Conservation (phyloP, 2,888 invertebrate genomes). For the Halictus ligatus region DNA sequence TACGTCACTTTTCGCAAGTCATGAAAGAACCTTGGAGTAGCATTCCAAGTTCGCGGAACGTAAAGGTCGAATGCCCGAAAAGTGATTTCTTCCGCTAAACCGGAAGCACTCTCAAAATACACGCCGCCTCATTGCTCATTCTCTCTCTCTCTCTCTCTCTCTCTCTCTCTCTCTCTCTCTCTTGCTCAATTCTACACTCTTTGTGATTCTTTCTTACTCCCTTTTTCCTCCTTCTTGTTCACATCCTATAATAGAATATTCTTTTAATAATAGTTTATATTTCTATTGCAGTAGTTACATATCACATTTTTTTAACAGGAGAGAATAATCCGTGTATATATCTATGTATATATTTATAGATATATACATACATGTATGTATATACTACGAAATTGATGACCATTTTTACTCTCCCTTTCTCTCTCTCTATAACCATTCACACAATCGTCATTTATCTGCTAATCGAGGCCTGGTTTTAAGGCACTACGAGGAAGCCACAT, state of each 20-base stretch:
- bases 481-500: conserved; percentile 50
- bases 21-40: background rate
- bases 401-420: conserved; percentile 44
- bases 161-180: background rate
- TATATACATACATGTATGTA: conserved; percentile 21
- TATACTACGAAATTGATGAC: conserved; percentile 57
- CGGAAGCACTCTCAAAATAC: conserved; percentile 43
- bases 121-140: conserved; percentile 48
- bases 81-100: conserved; percentile 20
- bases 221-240: conserved; percentile 3
- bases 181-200: background rate
- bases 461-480: conserved; percentile 45
- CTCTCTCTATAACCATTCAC: background rate
- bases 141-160: background rate
- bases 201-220: conserved; percentile 36
- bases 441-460: conserved; percentile 8
- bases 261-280: conserved; percentile 75
- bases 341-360: background rate
- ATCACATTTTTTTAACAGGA: conserved; percentile 78
- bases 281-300: conserved; percentile 82
- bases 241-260: conserved; percentile 66
- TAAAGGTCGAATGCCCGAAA: conserved; percentile 22
- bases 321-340: conserved; percentile 68
- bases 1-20: background rate
- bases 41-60: background rate